Base-by-base conservation (phyloP, 2,797 vertebrate species). In the Gymnoscopelus braueri region DNA sequence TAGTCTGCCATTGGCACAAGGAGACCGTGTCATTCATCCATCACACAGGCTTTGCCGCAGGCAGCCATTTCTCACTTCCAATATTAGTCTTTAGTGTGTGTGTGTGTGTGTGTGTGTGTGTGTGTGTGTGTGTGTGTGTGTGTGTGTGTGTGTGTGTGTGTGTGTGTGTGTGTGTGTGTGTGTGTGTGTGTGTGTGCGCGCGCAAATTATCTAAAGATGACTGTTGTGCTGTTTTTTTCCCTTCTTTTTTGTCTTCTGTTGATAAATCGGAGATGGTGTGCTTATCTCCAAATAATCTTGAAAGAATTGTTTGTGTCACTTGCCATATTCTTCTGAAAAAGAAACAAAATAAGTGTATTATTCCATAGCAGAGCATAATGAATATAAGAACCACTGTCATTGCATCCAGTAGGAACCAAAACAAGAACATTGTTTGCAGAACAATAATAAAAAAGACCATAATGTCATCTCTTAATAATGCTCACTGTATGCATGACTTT, bases 11-110 rank as follows among this genome's bases (percentile, higher is more conserved):
- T 82, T 84, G 80, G 88, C 80, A 63, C 60, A 58, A 87, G 88
- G 88, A 86, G 67, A 26, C 67, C 13, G 63, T 85, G 82, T 88
- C 88, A 89, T 77, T 77, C 85, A 91, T 92, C 88, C 86, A 91
- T 92, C 90, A 88, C 48, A 8, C 13, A 49, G 48, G 39, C 1
- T 67, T 65, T 51, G 82, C 85, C 15, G 12, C 80, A 62, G 73
- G 79, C 77, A 29, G 61, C 74, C 70, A 67, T 84, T 84, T 47
- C 50, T 84, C 79, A 78, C 75, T 15, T 63, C 77, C 77, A 19
- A 57, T 65, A 68, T 73, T 67, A 71, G 58, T 67, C 65, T 58
- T 72, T 86, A 86, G 84, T 79, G 19, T 63, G 72, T 58, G 11
- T 29, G 11, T 58, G 26, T 32, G 13, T 4, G 7, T 49, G 50